Evolutionary conservation across 2,797 vertebrate species (phyloP).

Genomic region (Propithecus deckenii): DNA sequence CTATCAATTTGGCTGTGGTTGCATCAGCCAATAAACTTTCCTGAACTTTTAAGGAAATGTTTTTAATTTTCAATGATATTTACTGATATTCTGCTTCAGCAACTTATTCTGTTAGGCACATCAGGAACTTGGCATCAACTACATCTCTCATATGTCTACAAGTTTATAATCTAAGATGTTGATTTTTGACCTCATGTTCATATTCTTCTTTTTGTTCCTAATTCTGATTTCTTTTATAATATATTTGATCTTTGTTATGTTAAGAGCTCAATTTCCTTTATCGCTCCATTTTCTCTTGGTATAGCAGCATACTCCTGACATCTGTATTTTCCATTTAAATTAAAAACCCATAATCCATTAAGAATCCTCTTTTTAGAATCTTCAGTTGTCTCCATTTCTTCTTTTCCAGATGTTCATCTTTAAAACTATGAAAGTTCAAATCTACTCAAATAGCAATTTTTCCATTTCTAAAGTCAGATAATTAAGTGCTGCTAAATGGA

Average conservation of each 20-base stretch:
- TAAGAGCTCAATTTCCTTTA: not conserved
- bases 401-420: not conserved
- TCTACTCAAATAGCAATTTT: not conserved
- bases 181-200: not conserved
- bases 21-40: not conserved
- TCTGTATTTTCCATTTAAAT: not conserved
- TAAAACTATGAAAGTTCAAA: not conserved
- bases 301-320: not conserved
- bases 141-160: not conserved
- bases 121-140: not conserved
- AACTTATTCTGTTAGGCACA: not conserved
- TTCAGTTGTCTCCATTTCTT: not conserved
- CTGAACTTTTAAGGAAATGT: not conserved
- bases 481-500: not conserved
- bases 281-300: not conserved
- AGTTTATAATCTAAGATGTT: not conserved
- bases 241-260: not conserved
- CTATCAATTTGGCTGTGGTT: not conserved
- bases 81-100: not conserved
- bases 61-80: not conserved
- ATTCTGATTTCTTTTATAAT: not conserved
- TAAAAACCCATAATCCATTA: not conserved
- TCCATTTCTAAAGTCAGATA: not conserved
- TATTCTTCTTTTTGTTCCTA: not conserved
- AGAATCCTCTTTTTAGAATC: not conserved